Conservation (phyloP, 2,888 invertebrate species). For the Congeria kusceri region DNA sequence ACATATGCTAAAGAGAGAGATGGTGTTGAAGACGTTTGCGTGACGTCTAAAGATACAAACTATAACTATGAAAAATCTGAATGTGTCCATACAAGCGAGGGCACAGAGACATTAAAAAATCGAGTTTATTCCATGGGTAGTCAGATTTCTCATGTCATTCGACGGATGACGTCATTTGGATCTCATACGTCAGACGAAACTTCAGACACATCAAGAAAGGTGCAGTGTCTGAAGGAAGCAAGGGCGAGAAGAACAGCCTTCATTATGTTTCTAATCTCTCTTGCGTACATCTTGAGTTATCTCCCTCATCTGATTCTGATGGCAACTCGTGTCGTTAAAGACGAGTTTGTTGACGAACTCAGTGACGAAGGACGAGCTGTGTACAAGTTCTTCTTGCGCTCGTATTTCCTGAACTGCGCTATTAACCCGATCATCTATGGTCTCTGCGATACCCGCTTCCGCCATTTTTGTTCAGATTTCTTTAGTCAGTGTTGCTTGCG, state of each 20-base stretch:
- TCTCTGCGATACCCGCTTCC: conserved; percentile 64
- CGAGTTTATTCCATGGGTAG: conserved; percentile 31
- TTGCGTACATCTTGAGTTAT: conserved; percentile 64
- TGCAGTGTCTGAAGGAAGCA: conserved; percentile 45
- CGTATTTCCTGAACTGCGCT: conserved; percentile 70
- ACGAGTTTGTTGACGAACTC: conserved; percentile 53
- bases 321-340: conserved; percentile 41
- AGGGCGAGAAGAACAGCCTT: conserved; percentile 67
- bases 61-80: too few relatives aligned
- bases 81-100: too few relatives aligned
- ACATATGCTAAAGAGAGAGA: too few relatives aligned
- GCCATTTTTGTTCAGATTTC: conserved; percentile 41
- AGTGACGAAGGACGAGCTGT: conserved; percentile 41
- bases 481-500: neutral
- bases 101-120: neutral
- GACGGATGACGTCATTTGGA: conserved; percentile 35
- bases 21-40: too few relatives aligned
- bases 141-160: conserved; percentile 28
- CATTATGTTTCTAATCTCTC: conserved; percentile 66
- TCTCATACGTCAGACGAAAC: conserved; percentile 4
- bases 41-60: too few relatives aligned
- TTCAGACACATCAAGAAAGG: conserved; percentile 15
- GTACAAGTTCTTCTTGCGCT: conserved; percentile 67
- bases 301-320: conserved; percentile 65
- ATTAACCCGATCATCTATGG: conserved; percentile 75